A percentile compares a stretch with the other conserved stretches of the same genome.
Conservation (phyloP, 2,888 invertebrate genomes). For the Melanostoma mellinum region DNA sequence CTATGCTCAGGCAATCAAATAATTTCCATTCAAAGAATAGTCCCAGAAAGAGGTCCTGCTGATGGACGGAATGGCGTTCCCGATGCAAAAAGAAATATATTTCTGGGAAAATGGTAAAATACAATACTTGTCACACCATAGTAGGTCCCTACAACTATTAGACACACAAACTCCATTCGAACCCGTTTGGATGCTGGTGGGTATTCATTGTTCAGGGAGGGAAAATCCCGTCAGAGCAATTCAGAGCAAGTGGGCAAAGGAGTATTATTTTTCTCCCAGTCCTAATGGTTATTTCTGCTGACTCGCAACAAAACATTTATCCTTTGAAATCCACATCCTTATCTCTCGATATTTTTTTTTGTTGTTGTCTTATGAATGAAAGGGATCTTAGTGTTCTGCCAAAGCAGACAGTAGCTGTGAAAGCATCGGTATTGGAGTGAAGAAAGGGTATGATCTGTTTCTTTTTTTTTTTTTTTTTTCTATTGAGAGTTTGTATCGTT, state of each 20-base stretch:
- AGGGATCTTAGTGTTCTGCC: background rate
- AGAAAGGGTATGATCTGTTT: slow-evolving; percentile 29
- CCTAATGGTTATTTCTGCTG: slow-evolving; percentile 52
- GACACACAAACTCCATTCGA: slow-evolving; percentile 9
- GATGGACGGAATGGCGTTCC: background rate
- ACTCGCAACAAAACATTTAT: slow-evolving; percentile 36
- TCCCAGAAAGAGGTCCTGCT: background rate
- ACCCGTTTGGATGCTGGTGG: slow-evolving; percentile 16
- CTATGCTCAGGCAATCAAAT: background rate
- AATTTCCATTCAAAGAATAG: background rate
- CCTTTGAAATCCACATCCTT: slow-evolving; percentile 30
- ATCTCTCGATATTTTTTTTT: background rate
- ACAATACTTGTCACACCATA: background rate
- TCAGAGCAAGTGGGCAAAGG: slow-evolving; percentile 12
- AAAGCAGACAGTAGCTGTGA: slow-evolving; percentile 1
- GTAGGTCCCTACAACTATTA: no score
- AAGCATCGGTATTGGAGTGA: slow-evolving; percentile 20
- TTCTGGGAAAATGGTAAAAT: background rate
- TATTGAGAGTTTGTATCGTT: slow-evolving; percentile 9
- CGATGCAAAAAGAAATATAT: no score
- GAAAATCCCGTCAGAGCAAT: background rate
- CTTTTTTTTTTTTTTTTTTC: background rate
- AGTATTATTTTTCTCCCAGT: slow-evolving; percentile 18
- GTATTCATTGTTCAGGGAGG: slow-evolving; percentile 28
- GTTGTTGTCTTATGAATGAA: background rate